Evolutionary conservation across 2,888 invertebrate species (phyloP).

Genomic region (Aphrophora alni): DNA sequence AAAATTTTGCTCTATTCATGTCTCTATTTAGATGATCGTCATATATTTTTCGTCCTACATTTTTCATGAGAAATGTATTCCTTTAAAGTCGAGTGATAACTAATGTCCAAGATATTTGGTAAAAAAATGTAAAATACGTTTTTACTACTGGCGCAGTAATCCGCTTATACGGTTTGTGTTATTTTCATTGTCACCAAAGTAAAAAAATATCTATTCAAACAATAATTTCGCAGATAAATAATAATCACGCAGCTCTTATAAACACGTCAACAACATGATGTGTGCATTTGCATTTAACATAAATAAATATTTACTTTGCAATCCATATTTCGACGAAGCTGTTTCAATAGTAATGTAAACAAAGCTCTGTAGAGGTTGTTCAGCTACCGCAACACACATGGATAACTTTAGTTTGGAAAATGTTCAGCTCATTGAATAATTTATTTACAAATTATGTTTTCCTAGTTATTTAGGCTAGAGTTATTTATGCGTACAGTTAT

Average conservation of each 20-base stretch:
- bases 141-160: too few relatives aligned
- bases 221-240: constrained; percentile 9
- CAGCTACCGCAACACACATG: neutral
- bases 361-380: neutral
- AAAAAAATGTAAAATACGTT: too few relatives aligned
- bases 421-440: neutral
- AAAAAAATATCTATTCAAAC: neutral
- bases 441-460: constrained; percentile 9
- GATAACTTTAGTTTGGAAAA: neutral
- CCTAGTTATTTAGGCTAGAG: neutral
- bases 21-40: too few relatives aligned
- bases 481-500: neutral
- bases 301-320: neutral
- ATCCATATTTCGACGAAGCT: neutral
- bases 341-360: neutral
- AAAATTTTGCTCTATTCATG: too few relatives aligned
- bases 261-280: neutral
- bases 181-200: neutral
- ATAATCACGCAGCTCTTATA: neutral
- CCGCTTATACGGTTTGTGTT: neutral
- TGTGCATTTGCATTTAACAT: neutral
- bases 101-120: too few relatives aligned
- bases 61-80: too few relatives aligned
- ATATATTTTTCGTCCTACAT: too few relatives aligned
- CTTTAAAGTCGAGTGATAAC: too few relatives aligned